These are phyloP conservation scores for Drosophila formosana DNA, from an alignment of 2,888 invertebrate species.

Conservation along the genomic window DNA sequence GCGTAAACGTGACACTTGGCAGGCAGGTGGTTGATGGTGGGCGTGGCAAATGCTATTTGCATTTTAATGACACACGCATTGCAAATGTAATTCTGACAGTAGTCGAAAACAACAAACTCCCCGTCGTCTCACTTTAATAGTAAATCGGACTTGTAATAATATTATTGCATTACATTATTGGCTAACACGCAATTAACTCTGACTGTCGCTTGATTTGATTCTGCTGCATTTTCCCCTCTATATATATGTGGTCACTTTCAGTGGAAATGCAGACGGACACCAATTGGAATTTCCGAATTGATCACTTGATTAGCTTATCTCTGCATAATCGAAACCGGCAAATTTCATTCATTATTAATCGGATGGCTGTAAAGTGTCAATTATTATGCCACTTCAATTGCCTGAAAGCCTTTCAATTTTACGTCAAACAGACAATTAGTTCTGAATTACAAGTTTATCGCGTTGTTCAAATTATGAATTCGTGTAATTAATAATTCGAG, in stretches of 20 bases:
- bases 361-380: background rate
- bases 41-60: conserved; percentile 51
- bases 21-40: background rate
- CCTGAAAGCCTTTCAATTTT: background rate
- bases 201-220: conserved; percentile 15
- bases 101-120: background rate
- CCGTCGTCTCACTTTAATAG: background rate
- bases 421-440: no score
- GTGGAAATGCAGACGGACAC: conserved; percentile 2
- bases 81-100: conserved; percentile 1
- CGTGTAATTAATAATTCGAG: no score
- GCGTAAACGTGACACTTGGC: conserved; percentile 37
- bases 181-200: conserved; percentile 10
- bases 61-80: conserved; percentile 57
- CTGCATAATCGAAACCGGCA: background rate
- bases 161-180: conserved; percentile 4
- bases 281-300: conserved; percentile 20
- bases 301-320: conserved; percentile 25
- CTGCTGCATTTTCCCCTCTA: background rate
- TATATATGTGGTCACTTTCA: background rate
- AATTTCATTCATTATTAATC: background rate
- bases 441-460: no score
- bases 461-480: no score
- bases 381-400: background rate
- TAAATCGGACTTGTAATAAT: conserved; percentile 10